phyloP scores from a whole-genome alignment of 2,797 vertebrate species.

The Crenuchus spilurus region DNA sequence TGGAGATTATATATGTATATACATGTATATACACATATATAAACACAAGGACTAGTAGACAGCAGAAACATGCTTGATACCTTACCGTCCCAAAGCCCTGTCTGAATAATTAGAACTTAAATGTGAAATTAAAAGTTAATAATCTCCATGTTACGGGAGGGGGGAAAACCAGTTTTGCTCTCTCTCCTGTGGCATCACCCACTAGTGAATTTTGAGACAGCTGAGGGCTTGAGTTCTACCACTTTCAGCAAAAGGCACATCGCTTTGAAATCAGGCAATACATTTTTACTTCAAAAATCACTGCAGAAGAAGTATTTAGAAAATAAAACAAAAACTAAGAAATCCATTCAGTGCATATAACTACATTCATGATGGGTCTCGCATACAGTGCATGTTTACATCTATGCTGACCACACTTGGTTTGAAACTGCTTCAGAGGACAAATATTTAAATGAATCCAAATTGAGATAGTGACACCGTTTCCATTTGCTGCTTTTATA shows the following conservation, averaged over 20 bases:
- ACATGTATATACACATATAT: conserved; percentile 4
- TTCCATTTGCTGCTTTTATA: conserved; percentile 6
- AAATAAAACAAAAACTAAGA: conserved; percentile 53
- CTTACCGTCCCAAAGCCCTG: conserved; percentile 17
- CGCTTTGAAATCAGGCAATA: conserved; percentile 82
- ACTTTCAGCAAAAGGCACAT: conserved; percentile 82
- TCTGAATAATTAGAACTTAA: conserved; percentile 41
- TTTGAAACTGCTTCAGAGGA: conserved; percentile 19
- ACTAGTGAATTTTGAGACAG: conserved; percentile 44
- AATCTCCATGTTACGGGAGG: conserved; percentile 18
- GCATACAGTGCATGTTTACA: conserved; percentile 69
- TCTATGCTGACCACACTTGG: conserved; percentile 55
- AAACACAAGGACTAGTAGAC: conserved; percentile 32
- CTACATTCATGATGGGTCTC: conserved; percentile 82
- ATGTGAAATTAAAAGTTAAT: conserved; percentile 41
- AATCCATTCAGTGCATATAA: conserved; percentile 81
- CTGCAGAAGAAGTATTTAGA: conserved; percentile 62
- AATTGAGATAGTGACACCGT: too few relatives aligned
- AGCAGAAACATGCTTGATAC: conserved; percentile 46
- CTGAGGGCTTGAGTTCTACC: conserved; percentile 67
- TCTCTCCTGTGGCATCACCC: conserved; percentile 18
- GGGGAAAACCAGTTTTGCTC: conserved; percentile 8
- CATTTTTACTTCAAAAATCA: conserved; percentile 73
- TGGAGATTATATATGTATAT: too few relatives aligned
- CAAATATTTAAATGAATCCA: conserved; percentile 21